Percentiles rank a stretch among this genome's conserved stretches.
These are phyloP conservation scores for Homalodisca vitripennis DNA, from an alignment of 1,140 invertebrate species.

Conservation along the genomic window DNA sequence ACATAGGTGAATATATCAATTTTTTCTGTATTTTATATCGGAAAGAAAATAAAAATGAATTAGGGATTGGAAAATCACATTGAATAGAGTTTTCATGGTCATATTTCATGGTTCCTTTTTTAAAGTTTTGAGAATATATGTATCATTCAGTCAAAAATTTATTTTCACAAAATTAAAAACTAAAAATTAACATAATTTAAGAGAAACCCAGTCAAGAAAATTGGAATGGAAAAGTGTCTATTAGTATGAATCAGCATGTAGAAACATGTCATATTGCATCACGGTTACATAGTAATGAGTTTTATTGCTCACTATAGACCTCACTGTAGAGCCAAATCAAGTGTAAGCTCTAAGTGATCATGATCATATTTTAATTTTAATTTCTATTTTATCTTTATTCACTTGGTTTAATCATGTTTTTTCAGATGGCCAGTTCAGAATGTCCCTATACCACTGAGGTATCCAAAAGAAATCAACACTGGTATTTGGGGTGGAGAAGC, in stretches of 20 bases:
- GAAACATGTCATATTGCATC: background rate
- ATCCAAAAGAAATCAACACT: slow-evolving; percentile 75
- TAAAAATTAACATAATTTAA: too few relatives aligned
- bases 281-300: background rate
- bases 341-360: background rate
- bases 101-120: too few relatives aligned
- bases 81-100: too few relatives aligned
- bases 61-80: too few relatives aligned
- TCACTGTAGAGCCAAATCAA: background rate
- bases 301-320: background rate
- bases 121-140: too few relatives aligned
- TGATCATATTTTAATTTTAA: background rate
- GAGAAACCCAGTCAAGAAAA: too few relatives aligned
- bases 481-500: slow-evolving; percentile 97
- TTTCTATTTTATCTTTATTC: background rate
- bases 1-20: too few relatives aligned
- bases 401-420: slow-evolving; percentile 28
- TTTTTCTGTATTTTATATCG: too few relatives aligned
- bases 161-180: too few relatives aligned
- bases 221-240: too few relatives aligned
- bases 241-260: background rate
- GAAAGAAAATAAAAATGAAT: too few relatives aligned
- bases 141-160: too few relatives aligned
- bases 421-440: slow-evolving; percentile 68
- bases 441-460: slow-evolving; percentile 71